These are phyloP conservation scores for Minunthozetes semirufus DNA, from an alignment of 2,888 invertebrate species.

Conservation along the genomic window DNA sequence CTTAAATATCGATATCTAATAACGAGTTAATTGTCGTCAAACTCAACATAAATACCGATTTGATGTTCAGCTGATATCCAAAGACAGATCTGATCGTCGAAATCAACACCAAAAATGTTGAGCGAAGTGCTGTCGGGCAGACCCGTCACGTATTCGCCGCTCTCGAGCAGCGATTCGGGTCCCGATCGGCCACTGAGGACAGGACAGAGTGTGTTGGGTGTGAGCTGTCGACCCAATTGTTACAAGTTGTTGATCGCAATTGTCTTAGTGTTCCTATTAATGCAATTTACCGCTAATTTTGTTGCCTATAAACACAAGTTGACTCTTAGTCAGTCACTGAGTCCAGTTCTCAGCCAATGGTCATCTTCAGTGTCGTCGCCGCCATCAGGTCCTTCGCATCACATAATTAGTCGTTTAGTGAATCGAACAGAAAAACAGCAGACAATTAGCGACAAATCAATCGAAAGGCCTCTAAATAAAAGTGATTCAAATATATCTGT, in stretches of 20 bases:
- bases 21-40: no score
- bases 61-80: no score
- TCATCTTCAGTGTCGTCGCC: neutral
- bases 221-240: conserved; percentile 52
- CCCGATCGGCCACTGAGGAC: no score
- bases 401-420: conserved; percentile 23
- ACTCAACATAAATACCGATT: no score
- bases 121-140: no score
- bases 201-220: no score
- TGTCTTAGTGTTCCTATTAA: conserved; percentile 60
- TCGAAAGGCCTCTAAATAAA: neutral
- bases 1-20: no score
- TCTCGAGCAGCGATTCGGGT: no score
- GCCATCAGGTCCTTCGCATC: neutral
- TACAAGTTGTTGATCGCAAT: conserved; percentile 56
- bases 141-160: no score
- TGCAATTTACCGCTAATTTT: conserved; percentile 62
- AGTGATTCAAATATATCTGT: conserved; percentile 5
- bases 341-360: conserved; percentile 10
- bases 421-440: conserved; percentile 17
- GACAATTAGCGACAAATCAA: neutral
- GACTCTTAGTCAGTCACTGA: no score
- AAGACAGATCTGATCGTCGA: no score
- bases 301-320: conserved; percentile 39
- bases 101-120: no score